Evolutionary conservation across 2,888 invertebrate genomes (phyloP).

Genomic region (Drosophila paranaensis): DNA sequence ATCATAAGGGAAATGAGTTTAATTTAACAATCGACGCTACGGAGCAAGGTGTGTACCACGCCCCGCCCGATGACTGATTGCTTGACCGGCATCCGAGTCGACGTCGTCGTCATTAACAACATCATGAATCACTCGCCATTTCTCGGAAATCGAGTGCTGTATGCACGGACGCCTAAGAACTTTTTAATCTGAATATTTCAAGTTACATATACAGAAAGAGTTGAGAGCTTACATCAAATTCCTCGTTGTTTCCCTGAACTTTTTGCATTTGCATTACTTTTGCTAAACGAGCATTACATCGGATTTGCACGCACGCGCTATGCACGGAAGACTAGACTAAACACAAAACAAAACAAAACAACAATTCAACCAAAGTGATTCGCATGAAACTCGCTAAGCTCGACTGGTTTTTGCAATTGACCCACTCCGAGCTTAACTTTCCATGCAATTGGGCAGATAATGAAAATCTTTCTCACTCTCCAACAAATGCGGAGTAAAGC

Average conservation of each 20-base stretch:
- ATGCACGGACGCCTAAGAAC: constrained; percentile 23
- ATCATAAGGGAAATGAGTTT: constrained; percentile 61
- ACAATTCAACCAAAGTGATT: background rate
- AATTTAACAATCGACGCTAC: constrained; percentile 50
- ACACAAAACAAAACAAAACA: background rate
- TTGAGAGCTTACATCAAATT: constrained; percentile 3
- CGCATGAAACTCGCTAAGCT: constrained; percentile 30
- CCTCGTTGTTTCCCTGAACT: constrained; percentile 12
- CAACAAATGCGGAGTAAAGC: constrained; percentile 14
- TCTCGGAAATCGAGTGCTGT: constrained; percentile 50
- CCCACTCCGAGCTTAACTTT: constrained; percentile 63
- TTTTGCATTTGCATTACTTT: constrained; percentile 15
- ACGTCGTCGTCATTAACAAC: constrained; percentile 20
- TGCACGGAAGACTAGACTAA: constrained; percentile 6
- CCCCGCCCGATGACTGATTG: constrained; percentile 57
- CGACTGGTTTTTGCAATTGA: constrained; percentile 66
- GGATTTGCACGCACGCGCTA: constrained; percentile 12
- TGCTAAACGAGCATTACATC: constrained; percentile 11
- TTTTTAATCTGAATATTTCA: constrained; percentile 32
- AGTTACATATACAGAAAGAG: constrained; percentile 6
- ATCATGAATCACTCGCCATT: constrained; percentile 57
- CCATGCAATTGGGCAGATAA: constrained; percentile 63
- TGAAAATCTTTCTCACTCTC: constrained; percentile 27
- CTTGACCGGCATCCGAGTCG: constrained; percentile 29
- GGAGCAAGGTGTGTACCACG: constrained; percentile 60